These are phyloP conservation scores for Amphiprion percula DNA, from an alignment of 2,113 vertebrate species.

Conservation along the genomic window DNA sequence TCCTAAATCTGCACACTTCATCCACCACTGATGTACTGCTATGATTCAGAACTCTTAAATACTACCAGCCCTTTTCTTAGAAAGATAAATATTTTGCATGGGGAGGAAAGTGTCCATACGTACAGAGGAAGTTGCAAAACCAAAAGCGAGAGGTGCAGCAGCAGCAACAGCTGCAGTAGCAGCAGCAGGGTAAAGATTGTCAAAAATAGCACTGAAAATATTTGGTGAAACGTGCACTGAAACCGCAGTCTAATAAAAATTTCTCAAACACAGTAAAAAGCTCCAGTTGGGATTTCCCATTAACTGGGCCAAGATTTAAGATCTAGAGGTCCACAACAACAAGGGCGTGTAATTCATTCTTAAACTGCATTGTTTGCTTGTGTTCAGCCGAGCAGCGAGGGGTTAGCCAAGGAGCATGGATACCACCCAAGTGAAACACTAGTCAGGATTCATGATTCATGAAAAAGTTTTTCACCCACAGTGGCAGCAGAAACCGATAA, in stretches of 20 bases:
- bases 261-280: conserved; percentile 54
- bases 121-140: conserved; percentile 42
- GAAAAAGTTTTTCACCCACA: conserved; percentile 21
- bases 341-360: conserved; percentile 70
- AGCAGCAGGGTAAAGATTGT: conserved; percentile 10
- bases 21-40: neutral
- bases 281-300: conserved; percentile 62
- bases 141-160: conserved; percentile 17
- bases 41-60: neutral
- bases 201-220: conserved; percentile 47
- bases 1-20: neutral
- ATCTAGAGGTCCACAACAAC: conserved; percentile 47
- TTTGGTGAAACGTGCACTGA: conserved; percentile 45
- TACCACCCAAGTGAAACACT: conserved; percentile 73
- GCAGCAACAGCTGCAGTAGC: conserved; percentile 32
- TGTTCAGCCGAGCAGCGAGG: conserved; percentile 65
- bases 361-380: conserved; percentile 74
- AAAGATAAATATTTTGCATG: conserved; percentile 21
- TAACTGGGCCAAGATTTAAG: conserved; percentile 63
- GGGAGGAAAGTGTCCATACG: conserved; percentile 14
- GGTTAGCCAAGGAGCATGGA: conserved; percentile 73
- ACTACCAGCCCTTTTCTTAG: neutral
- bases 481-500: conserved; percentile 46
- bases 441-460: conserved; percentile 65
- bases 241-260: conserved; percentile 68